Conservation (phyloP, 2,888 invertebrate species). For the Oligia latruncula region DNA sequence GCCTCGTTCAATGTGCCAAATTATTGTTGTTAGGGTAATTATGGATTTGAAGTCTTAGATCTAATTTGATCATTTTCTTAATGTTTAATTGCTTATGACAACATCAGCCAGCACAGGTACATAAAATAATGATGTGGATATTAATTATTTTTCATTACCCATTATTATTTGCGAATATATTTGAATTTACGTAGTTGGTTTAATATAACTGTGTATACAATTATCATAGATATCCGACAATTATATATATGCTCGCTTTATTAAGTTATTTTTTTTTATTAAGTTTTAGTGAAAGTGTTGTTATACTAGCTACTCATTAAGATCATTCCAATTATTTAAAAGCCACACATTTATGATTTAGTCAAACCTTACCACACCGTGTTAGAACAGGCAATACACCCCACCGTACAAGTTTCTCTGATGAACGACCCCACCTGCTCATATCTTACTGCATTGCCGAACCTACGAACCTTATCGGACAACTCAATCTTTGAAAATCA, state of each 20-base stretch:
- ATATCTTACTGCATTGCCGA: constrained; percentile 43
- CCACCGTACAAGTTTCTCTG: constrained; percentile 17
- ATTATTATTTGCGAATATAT: no score
- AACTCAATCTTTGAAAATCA: constrained; percentile 61
- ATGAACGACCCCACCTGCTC: constrained; percentile 31
- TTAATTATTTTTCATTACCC: no score
- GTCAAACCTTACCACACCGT: constrained; percentile 11
- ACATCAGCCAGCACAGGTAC: not conserved
- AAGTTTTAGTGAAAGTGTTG: not conserved
- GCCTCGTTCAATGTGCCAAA: not conserved
- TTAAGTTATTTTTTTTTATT: not conserved
- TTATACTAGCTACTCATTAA: not conserved
- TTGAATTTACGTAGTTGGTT: no score
- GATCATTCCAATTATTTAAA: not conserved
- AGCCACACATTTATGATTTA: constrained; percentile 9
- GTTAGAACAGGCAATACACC: constrained; percentile 9
- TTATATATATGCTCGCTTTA: no score
- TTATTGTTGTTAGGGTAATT: not conserved
- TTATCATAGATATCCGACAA: no score
- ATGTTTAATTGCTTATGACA: not conserved
- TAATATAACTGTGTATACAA: no score
- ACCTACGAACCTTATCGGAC: constrained; percentile 47
- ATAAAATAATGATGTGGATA: no score
- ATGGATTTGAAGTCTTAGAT: not conserved
- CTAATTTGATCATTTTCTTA: not conserved